Conservation (phyloP, 2,797 vertebrate species). For the Hirundo rustica region DNA sequence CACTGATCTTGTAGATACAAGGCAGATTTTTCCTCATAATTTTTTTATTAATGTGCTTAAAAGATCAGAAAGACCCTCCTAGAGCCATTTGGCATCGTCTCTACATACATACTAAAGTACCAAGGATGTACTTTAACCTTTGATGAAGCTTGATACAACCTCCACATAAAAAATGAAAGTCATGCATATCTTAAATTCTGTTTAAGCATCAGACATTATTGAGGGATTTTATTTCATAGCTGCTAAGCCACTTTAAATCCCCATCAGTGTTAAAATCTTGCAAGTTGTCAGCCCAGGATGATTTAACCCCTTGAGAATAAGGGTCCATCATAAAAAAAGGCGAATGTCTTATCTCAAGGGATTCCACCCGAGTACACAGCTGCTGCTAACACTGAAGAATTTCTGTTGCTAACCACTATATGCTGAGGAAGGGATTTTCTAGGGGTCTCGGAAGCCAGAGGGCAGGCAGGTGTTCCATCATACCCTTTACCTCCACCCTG, state of each 20-base stretch:
- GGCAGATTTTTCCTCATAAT: neutral
- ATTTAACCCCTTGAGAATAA: slow-evolving; percentile 23
- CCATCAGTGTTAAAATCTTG: slow-evolving; percentile 20
- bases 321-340: neutral
- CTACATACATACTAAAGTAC: neutral
- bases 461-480: neutral
- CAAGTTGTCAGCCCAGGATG: slow-evolving; percentile 15
- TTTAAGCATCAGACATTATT: slow-evolving; percentile 40
- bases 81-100: neutral
- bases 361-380: neutral
- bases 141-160: slow-evolving; percentile 10
- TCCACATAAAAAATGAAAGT: neutral
- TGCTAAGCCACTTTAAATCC: slow-evolving; percentile 49
- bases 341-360: neutral
- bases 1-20: neutral
- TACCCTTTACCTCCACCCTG: neutral
- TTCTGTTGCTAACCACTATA: slow-evolving; percentile 16
- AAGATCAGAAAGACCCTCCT: neutral
- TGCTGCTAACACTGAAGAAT: neutral
- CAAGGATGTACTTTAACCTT: neutral
- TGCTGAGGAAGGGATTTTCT: neutral
- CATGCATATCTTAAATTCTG: slow-evolving; percentile 47
- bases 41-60: slow-evolving; percentile 26
- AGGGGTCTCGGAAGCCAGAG: neutral
- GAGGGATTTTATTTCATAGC: slow-evolving; percentile 36